A percentile compares a stretch with the other conserved stretches of the same genome.
These are phyloP conservation scores for Lochmaea capreae DNA, from an alignment of 2,888 invertebrate species.

Conservation along the genomic window DNA sequence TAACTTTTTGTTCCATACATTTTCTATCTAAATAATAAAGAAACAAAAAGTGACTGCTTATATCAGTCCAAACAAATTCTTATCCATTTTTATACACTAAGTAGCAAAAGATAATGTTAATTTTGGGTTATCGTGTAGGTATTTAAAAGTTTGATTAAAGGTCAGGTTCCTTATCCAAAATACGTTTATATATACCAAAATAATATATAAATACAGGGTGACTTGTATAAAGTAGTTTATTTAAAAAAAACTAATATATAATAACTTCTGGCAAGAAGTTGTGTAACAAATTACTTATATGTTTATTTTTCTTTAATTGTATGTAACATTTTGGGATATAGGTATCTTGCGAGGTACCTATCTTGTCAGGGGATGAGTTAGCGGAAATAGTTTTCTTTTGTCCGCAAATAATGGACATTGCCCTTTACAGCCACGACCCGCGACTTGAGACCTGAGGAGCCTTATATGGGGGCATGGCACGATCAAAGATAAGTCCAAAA, in stretches of 20 bases:
- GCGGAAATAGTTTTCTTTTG: not conserved
- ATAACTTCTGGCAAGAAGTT: too few species aligned
- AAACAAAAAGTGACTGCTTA: too few species aligned
- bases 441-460: conserved; percentile 11
- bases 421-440: conserved; percentile 5
- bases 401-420: conserved; percentile 18
- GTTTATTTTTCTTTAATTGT: not conserved
- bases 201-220: too few species aligned
- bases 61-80: not conserved
- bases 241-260: too few species aligned
- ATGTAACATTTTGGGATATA: not conserved
- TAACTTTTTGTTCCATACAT: too few species aligned
- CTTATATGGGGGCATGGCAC: conserved; percentile 22
- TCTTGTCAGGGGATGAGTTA: not conserved
- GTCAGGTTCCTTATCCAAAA: not conserved
- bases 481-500: conserved; percentile 24
- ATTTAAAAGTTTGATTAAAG: not conserved
- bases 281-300: too few species aligned
- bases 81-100: not conserved
- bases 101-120: not conserved
- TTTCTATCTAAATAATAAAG: too few species aligned
- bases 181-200: not conserved
- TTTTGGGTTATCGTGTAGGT: not conserved
- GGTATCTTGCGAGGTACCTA: too few species aligned
- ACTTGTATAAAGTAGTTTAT: too few species aligned